These are phyloP conservation scores for Cremastinae sp. DNA, from an alignment of 2,888 invertebrate genomes.

Conservation along the genomic window DNA sequence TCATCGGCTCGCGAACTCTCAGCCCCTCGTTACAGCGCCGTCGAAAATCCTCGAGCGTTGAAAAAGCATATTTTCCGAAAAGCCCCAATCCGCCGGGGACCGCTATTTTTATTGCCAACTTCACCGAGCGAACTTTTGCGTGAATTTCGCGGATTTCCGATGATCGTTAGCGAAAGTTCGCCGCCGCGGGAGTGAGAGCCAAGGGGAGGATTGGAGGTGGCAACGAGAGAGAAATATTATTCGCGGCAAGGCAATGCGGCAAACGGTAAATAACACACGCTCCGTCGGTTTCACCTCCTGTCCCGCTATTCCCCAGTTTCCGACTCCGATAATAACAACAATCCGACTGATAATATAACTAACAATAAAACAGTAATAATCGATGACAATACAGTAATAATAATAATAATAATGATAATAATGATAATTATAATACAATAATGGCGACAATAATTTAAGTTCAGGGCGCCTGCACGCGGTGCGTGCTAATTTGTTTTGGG, in stretches of 20 bases:
- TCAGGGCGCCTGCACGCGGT: too few relatives aligned
- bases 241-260: conserved; percentile 59
- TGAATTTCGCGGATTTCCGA: neutral
- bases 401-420: too few relatives aligned
- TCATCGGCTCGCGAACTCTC: too few relatives aligned
- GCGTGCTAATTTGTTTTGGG: too few relatives aligned
- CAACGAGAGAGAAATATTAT: conserved; percentile 7
- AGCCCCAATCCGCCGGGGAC: too few relatives aligned
- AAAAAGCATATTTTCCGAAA: too few relatives aligned
- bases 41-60: too few relatives aligned
- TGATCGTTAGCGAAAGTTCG: conserved; percentile 16
- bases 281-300: conserved; percentile 45
- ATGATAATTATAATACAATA: neutral
- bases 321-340: neutral
- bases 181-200: neutral
- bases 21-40: too few relatives aligned
- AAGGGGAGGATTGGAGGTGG: neutral
- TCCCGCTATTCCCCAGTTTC: conserved; percentile 29
- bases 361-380: neutral
- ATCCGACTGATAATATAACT: neutral
- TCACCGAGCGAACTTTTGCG: neutral
- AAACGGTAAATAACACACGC: conserved; percentile 52
- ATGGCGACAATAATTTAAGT: too few relatives aligned
- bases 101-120: too few relatives aligned
- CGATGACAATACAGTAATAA: too few relatives aligned